These are phyloP conservation scores for Latrodectus elegans DNA, from an alignment of 2,888 invertebrate genomes.

Conservation along the genomic window DNA sequence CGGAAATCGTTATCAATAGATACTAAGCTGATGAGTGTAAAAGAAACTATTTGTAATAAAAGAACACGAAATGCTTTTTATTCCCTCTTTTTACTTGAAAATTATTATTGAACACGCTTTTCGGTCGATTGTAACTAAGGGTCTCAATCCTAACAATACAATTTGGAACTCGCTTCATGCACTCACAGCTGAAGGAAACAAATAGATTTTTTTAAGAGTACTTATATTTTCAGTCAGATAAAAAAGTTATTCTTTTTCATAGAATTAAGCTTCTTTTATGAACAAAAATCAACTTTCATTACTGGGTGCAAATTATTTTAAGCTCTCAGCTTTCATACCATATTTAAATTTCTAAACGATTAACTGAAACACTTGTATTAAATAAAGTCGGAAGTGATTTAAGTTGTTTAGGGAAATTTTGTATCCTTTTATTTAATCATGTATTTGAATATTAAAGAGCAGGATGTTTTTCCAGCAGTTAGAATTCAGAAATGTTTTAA, in stretches of 20 bases:
- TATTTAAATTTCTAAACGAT: too few relatives aligned
- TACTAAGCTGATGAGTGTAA: conserved; percentile 31
- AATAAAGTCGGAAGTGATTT: too few relatives aligned
- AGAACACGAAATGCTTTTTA: conserved; percentile 10
- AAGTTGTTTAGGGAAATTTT: too few relatives aligned
- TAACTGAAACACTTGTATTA: too few relatives aligned
- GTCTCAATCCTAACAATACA: conserved; percentile 39
- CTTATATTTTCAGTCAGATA: neutral
- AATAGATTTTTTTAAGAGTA: neutral
- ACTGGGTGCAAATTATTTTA: too few relatives aligned
- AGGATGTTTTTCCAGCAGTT: too few relatives aligned
- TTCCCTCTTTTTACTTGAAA: conserved; percentile 24
- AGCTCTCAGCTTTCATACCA: too few relatives aligned
- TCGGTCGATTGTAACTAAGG: conserved; percentile 51
- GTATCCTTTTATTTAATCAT: too few relatives aligned
- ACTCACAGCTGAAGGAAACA: neutral
- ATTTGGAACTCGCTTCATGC: neutral
- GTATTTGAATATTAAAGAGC: too few relatives aligned
- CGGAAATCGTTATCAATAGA: conserved; percentile 47
- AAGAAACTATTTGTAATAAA: conserved; percentile 22
- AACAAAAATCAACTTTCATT: neutral
- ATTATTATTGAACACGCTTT: conserved; percentile 39
- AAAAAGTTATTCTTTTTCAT: neutral
- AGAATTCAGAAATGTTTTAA: too few relatives aligned
- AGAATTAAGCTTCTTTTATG: neutral